Conservation (phyloP, 2,797 vertebrate genomes). For the Pseudocheirus occidentalis region DNA sequence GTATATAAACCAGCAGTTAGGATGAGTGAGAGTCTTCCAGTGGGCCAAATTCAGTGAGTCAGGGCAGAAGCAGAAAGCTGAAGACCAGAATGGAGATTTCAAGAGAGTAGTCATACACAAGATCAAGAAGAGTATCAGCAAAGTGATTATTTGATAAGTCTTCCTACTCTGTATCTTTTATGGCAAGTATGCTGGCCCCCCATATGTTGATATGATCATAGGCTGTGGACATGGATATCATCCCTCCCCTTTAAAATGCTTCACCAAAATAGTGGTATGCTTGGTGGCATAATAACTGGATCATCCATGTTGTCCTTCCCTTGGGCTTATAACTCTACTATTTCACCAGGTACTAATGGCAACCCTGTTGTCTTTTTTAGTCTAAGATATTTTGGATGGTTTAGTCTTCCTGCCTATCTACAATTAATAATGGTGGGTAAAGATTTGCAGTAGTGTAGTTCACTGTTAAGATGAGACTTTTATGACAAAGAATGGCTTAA, state of each 20-base stretch:
- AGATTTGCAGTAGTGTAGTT: background rate
- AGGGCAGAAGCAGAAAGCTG: background rate
- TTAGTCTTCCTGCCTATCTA: background rate
- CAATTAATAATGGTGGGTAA: background rate
- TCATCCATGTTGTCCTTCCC: background rate
- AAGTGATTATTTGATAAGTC: background rate
- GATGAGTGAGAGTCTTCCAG: background rate
- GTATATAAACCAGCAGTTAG: background rate
- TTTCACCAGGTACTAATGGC: background rate
- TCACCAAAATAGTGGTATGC: background rate
- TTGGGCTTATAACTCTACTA: background rate
- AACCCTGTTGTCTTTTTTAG: background rate
- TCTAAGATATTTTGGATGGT: background rate
- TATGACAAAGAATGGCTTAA: background rate
- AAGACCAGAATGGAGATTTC: background rate
- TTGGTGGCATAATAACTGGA: background rate
- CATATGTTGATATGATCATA: background rate
- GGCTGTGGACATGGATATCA: background rate
- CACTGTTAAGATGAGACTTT: background rate
- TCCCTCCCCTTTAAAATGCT: background rate
- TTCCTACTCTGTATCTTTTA: background rate
- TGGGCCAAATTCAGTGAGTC: background rate
- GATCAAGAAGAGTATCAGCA: background rate
- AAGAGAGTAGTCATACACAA: no score
- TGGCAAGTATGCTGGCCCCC: background rate